These are phyloP conservation scores for Sebastolobus alascanus DNA, from an alignment of 2,797 vertebrate genomes.

Conservation along the genomic window DNA sequence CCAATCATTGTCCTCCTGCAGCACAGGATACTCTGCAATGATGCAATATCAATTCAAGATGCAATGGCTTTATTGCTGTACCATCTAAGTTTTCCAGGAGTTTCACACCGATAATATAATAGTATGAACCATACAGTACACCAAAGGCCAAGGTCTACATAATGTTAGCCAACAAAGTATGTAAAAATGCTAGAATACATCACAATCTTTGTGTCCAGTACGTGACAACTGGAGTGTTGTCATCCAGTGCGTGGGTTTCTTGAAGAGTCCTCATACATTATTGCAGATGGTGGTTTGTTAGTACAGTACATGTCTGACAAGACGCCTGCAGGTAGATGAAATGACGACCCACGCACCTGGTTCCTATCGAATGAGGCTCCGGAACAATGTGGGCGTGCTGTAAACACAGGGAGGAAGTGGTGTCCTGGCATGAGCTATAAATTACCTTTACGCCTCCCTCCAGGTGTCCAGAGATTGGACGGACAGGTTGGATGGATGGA, in stretches of 20 bases:
- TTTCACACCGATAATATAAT: neutral
- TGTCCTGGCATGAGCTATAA: conserved; percentile 58
- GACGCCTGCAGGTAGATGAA: conserved; percentile 62
- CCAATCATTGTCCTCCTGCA: conserved; percentile 31
- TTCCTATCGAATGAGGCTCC: conserved; percentile 40
- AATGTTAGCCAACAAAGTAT: neutral
- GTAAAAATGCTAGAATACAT: neutral
- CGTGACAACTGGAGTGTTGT: too few relatives aligned
- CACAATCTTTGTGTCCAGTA: neutral
- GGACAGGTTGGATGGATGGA: conserved; percentile 11
- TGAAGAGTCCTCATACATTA: conserved; percentile 7
- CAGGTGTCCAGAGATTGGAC: conserved; percentile 48
- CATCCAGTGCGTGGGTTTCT: conserved; percentile 17
- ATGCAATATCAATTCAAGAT: conserved; percentile 31
- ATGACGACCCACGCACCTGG: conserved; percentile 55
- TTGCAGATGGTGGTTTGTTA: conserved; percentile 31
- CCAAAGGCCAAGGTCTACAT: neutral
- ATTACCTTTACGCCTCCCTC: conserved; percentile 43
- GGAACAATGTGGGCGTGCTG: conserved; percentile 65
- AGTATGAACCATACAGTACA: neutral
- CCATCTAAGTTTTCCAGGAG: neutral
- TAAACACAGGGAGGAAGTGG: conserved; percentile 34
- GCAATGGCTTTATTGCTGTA: neutral
- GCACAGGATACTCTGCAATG: neutral
- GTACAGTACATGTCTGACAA: conserved; percentile 40